Base-by-base conservation (phyloP, 2,888 invertebrate genomes). In the Ectemnius continuus region DNA sequence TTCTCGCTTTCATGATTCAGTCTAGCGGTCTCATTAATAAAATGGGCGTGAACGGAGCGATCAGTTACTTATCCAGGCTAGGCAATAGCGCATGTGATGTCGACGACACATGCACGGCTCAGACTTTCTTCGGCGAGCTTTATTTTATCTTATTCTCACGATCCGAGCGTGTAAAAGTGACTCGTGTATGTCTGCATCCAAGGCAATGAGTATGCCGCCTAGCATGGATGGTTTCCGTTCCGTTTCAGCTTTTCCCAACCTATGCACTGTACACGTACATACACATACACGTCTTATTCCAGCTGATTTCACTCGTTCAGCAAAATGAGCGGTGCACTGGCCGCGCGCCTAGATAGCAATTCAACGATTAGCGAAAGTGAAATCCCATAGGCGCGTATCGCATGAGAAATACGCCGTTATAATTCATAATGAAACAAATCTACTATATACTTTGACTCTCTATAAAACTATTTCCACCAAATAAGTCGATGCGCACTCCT, bases 301-400 rank as follows among this genome's bases (percentile, higher is more conserved):
- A 23, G 18, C 36, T 52, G 67, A 78, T 80, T 81, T 80, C 73
- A 67, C 63, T 56, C 57, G 18, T 16, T 26, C 61, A 13, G 52
- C 16, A 56, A 47, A n/a, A 5, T 20, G 26, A 20, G 3, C 8
- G 23, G 16, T 16, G 26, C 66, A 57, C 60, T 20, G 67, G 62
- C 58, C 56, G 68, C 36, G 48, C 36, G 57, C 45, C 1, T 18
- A 65, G 26, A 45, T 47, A 23, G 20, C 18, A 67, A 72, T 66
- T 61, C 77, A 80, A 80, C 76, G 79, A 76, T 71, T 79, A 86
- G 86, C 87, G 88, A 88, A 88, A 88, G 88, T 87, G 83, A 88
- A 87, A 84, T 85, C 84, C 80, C 81, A 76, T 80, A 70, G 75
- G 52, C 84, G 36, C 5, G 36, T 36, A 36, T 36, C 36, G 36